Percentiles rank a stretch among this genome's conserved stretches.
phyloP scores from a whole-genome alignment of 2,797 vertebrate species.

The Echeneis naucrates region DNA sequence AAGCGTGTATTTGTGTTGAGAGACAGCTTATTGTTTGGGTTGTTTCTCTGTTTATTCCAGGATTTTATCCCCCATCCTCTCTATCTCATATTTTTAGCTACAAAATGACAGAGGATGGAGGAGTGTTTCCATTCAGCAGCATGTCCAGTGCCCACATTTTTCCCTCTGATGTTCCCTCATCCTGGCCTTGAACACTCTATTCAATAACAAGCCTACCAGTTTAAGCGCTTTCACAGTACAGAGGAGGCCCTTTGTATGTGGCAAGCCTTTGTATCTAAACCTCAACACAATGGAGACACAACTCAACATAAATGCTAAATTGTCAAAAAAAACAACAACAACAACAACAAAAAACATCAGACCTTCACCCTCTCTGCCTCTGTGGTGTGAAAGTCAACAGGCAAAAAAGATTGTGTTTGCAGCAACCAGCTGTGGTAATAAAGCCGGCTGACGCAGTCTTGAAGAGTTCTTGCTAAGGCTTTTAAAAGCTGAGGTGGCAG shows the following conservation, averaged over 20 bases:
- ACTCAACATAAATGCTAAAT: slow-evolving; percentile 46
- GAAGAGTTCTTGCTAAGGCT: slow-evolving; percentile 82
- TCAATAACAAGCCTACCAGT: slow-evolving; percentile 41
- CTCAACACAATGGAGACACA: slow-evolving; percentile 28
- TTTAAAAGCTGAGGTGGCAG: slow-evolving; percentile 88
- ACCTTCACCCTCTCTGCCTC: slow-evolving; percentile 43
- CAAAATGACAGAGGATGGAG: slow-evolving; percentile 36
- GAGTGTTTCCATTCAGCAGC: slow-evolving; percentile 31
- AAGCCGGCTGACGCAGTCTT: slow-evolving; percentile 43
- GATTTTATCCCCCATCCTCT: slow-evolving; percentile 24
- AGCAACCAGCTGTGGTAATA: slow-evolving; percentile 50
- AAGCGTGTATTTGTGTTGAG: not conserved
- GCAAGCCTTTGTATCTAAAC: slow-evolving; percentile 35
- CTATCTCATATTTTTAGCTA: slow-evolving; percentile 40
- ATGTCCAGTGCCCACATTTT: slow-evolving; percentile 33
- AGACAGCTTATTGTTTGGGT: slow-evolving; percentile 18
- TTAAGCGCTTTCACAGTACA: slow-evolving; percentile 49
- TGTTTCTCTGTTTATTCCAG: slow-evolving; percentile 27
- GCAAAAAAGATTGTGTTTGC: slow-evolving; percentile 35
- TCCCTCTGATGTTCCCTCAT: slow-evolving; percentile 33
- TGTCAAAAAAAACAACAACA: too few species aligned
- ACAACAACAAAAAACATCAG: too few species aligned
- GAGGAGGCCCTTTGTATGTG: slow-evolving; percentile 53
- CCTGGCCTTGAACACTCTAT: slow-evolving; percentile 60
- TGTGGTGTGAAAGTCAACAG: slow-evolving; percentile 14